Base-by-base conservation (phyloP, 2,888 invertebrate species). In the Alviniconcha strummeri region DNA sequence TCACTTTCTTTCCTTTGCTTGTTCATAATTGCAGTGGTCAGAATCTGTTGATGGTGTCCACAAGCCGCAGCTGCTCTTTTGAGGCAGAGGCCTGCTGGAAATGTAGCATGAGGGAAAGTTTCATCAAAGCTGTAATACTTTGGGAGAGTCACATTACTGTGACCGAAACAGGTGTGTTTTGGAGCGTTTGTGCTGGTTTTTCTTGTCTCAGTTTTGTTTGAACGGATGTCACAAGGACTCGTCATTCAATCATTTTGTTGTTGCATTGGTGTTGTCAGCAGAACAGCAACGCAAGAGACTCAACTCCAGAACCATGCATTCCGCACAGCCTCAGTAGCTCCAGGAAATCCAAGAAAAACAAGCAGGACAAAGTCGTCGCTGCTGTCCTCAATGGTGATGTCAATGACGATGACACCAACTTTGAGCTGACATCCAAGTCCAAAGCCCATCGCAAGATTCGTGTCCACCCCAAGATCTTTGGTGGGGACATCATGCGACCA, bases 361-460 rank as follows among this genome's bases (percentile, higher is more conserved):
- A 85, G 85, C 80, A 86, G 86, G 89, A 89, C 36, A 84, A 84
- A 13, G 83, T 83, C 36, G 86, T 85, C n/a, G 83, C 84, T 60
- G 83, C 83, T 67, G 77, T 83, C 19, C 85, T 87, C 17, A 86
- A 87, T 76, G 92, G 91, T 19, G 90, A 91, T 56, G 86, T 88
- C 72, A 84, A 83, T 75, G 89, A 89, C 71, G 90, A 91, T 75
- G 90, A 91, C 72, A 90, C 91, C 56, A 92, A 92, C 77, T 93
- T 92, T 89, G 90, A 91, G 80, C 85, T 92, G 87, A 92, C 90
- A 19, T 91, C 92, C 80, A 92, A 92, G 86, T 92, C 92, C 52
- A 90, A 91, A 85, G 91, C 91, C n/a, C 92, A 92, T 87, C 91
- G 91, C 84, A 91, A 90, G 82, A 91, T 92, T 79, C 90, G 91